phyloP scores from a whole-genome alignment of 2,113 vertebrate genomes.

The Cricetomys ansorgei region DNA sequence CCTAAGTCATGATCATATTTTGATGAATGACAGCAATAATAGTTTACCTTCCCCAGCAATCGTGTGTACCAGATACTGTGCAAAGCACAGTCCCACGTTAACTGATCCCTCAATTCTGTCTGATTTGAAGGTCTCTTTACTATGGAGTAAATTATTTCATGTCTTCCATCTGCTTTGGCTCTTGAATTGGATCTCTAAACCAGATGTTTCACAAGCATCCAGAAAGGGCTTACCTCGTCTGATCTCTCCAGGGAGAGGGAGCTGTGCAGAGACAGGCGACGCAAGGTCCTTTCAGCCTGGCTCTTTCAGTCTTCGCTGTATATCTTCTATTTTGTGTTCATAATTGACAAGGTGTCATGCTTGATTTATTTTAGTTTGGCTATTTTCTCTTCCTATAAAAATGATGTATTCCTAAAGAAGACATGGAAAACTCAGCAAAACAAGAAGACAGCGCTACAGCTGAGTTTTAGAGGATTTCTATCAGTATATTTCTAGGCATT shows the following conservation, averaged over 20 bases:
- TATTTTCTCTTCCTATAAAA: conserved; percentile 46
- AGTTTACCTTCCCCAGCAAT: not conserved
- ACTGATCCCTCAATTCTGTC: not conserved
- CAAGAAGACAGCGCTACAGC: not conserved
- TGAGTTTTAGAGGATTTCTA: not conserved
- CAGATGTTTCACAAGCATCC: conserved; percentile 24
- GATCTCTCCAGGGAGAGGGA: conserved; percentile 31
- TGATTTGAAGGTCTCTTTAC: conserved; percentile 28
- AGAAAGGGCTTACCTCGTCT: conserved; percentile 35
- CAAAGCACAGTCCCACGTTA: conserved; percentile 27
- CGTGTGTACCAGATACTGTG: not conserved
- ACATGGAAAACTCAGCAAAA: not conserved
- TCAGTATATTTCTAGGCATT: not conserved
- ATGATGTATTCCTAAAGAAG: not conserved
- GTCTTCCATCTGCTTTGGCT: conserved; percentile 10
- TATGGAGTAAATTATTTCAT: conserved; percentile 50
- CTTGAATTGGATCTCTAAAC: conserved; percentile 50
- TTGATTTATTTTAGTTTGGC: conserved; percentile 60
- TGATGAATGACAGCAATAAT: not conserved
- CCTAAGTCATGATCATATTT: not conserved
- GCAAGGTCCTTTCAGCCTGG: not conserved
- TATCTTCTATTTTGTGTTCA: conserved; percentile 64
- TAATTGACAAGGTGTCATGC: conserved; percentile 66
- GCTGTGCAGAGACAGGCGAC: not conserved
- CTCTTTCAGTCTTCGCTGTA: not conserved